A percentile compares a stretch with the other conserved stretches of the same genome.
Conservation (phyloP, 2,888 invertebrate genomes). For the Patella pellucida region DNA sequence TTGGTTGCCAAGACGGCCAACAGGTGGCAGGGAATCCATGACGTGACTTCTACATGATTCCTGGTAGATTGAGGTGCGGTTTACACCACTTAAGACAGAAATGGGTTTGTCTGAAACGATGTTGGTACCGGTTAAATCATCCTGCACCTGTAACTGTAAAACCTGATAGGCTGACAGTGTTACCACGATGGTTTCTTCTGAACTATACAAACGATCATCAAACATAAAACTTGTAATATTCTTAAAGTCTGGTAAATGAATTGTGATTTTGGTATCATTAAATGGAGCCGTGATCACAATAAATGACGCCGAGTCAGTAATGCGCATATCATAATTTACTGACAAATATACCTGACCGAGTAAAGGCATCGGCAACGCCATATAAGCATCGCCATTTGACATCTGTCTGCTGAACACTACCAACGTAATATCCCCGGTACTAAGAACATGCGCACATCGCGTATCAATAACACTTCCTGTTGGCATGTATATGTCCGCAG, state of each 20-base stretch:
- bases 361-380: constrained; percentile 16
- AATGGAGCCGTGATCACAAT: constrained; percentile 17
- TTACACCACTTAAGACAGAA: neutral
- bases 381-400: constrained; percentile 22
- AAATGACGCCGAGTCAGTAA: constrained; percentile 12
- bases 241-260: constrained; percentile 10
- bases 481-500: neutral
- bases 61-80: neutral
- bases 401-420: neutral
- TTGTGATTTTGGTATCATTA: constrained; percentile 16
- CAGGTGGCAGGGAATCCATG: neutral
- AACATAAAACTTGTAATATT: constrained; percentile 13
- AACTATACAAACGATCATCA: constrained; percentile 4
- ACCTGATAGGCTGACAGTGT: constrained; percentile 20
- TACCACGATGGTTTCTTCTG: constrained; percentile 1
- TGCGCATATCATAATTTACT: neutral
- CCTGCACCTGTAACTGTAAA: neutral
- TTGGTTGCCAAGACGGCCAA: neutral
- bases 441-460: constrained; percentile 5
- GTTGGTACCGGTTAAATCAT: neutral
- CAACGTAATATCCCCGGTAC: neutral
- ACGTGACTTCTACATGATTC: neutral
- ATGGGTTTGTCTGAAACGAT: neutral
- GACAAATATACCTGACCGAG: constrained; percentile 23
- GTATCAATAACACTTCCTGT: constrained; percentile 13